Evolutionary conservation across 1,140 invertebrate genomes (phyloP), one percentile per base, ranked within the genome.

Genomic region (Caenorhabditis briggsae): DNA sequence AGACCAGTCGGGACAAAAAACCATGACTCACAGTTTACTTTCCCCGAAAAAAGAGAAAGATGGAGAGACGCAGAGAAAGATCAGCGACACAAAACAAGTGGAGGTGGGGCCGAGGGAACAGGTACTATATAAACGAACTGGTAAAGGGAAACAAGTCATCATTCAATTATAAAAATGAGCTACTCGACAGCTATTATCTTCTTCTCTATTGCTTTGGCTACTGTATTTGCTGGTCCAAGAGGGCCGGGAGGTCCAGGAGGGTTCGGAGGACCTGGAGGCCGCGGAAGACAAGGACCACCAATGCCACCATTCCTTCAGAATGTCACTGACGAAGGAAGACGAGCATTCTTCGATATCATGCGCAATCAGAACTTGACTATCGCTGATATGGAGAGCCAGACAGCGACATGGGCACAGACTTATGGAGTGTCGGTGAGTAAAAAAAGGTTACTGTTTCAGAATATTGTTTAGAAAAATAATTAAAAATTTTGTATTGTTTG

Each of bases 291-390:
- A 2, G 70, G 70, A 25, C 70, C 70, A 25, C 70, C 70, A 23
- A 78, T 78, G 70, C 70, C 70, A 12, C 70, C 70, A 78, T 78
- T 78, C 70, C 70, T 78, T 23, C 70, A 50, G 12, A 78, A 78
- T 78, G 70, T 78, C n/a, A 78, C 70, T 53, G 70, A 78, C 2
- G 70, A 78, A 11, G 70, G 70, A 78, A n/a, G 70, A 50, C 16
- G 46, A 43, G 70, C 70, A 23, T 78, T 78, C 33, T 78, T 78
- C 46, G 70, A 78, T 50, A 78, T 78, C 18, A 23, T 23, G 46
- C 48, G 70, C 20, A 78, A 78, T 53, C 46, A 23, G 43, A 78
- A 78, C 12, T 23, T 78, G 46, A 78, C 70, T 23, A 50, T 78
- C 20, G 70, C 70, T 20, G 70, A 78, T 12, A 78, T 78, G 43